These are phyloP conservation scores for Oriolus oriolus DNA, from an alignment of 2,113 vertebrate species.

Conservation along the genomic window DNA sequence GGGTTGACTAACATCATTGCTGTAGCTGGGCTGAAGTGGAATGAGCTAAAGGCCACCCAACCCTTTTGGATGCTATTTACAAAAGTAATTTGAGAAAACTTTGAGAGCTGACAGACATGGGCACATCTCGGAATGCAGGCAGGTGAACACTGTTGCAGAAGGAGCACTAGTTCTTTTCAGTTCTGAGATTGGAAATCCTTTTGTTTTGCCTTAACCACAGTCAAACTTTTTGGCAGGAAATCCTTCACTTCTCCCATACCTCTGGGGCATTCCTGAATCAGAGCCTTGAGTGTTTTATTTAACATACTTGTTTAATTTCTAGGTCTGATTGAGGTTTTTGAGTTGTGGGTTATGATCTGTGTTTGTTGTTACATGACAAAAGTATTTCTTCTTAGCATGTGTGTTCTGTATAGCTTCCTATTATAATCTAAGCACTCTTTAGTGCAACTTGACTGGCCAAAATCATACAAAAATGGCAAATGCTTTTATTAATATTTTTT, in stretches of 20 bases:
- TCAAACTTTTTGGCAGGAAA: background rate
- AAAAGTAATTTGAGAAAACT: conserved; percentile 10
- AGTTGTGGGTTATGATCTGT: background rate
- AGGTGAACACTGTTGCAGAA: background rate
- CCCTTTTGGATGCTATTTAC: background rate
- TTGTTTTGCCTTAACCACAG: background rate
- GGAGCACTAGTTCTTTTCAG: background rate
- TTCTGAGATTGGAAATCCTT: background rate
- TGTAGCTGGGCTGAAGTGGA: background rate
- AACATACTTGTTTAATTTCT: background rate
- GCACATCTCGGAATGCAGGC: background rate
- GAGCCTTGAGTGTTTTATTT: background rate
- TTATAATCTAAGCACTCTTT: background rate
- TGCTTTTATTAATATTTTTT: background rate
- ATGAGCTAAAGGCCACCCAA: background rate
- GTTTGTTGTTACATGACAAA: background rate
- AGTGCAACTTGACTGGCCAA: background rate
- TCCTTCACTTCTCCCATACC: background rate
- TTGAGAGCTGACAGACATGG: background rate
- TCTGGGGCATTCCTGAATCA: background rate
- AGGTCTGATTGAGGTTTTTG: background rate
- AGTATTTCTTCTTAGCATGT: background rate
- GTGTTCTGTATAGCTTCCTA: background rate
- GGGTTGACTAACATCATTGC: background rate
- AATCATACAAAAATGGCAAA: background rate